Base-by-base conservation (phyloP, 2,113 vertebrate species). In the Equus przewalskii region DNA sequence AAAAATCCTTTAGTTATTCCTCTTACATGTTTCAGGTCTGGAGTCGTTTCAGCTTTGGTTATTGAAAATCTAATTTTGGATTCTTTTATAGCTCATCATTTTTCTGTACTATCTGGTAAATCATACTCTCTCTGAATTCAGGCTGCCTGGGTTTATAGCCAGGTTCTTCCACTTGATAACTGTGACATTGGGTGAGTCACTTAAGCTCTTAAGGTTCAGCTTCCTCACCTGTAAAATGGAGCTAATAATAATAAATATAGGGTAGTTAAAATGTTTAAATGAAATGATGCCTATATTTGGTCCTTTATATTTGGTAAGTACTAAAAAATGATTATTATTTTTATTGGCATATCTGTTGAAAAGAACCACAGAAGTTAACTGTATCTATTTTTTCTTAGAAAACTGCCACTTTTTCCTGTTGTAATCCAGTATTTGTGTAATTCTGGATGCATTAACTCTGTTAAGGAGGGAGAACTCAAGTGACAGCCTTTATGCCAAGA, bases 311-410 rank as follows among this genome's bases (percentile, higher is more conserved):
- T 64, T 72, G 54, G 9, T 49, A 65, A 90, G n/a, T 65, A 84
- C 21, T 94, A 80, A 78, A 97, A 89, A 62, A 72, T 54, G 14
- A 92, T 79, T 4, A 58, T 70, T 49, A 64, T 72, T 89, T 93
- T 91, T 79, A 46, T 94, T 86, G 62, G 7, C 0, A 11, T 85
- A 36, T 21, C 16, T 94, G 18, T 73, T 93, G 22, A 84, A 84
- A 93, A 83, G 16, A 58, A 51, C 30, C 33, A n/a, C 0, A 70
- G 13, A 3, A 65, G 46, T 93, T 72, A 80, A 49, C 9, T 80
- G 6, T 6, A 87, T 60, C 12, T 15, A 33, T 65, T 87, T 83
- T 67, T 11, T 87, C 41, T 51, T 60, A 60, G 81, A 65, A 95
- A 86, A 62, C 8, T 19, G 46, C 85, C 8, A 65, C 15, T 51